Conservation (phyloP, 2,113 vertebrate species). For the Formicarius rufipectus region DNA sequence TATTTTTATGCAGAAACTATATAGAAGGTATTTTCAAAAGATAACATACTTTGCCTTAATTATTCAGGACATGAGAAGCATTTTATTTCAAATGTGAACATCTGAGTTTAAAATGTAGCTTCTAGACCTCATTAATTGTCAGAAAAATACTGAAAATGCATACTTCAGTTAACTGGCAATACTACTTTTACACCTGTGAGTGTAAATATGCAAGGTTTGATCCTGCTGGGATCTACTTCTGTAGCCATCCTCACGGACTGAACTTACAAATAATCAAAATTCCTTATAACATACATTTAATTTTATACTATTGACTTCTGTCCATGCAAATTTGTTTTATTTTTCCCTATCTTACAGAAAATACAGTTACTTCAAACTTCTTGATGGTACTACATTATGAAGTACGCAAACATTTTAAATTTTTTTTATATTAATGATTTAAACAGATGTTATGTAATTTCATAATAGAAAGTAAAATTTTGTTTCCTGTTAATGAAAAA, state of each 20-base stretch:
- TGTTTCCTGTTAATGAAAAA: constrained; percentile 6
- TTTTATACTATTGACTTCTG: constrained; percentile 7
- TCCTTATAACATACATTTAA: background rate
- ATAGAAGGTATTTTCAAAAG: constrained; percentile 62
- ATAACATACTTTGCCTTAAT: constrained; percentile 66
- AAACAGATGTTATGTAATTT: background rate
- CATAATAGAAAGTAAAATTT: background rate
- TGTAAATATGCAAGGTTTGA: constrained; percentile 39
- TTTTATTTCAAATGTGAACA: constrained; percentile 57
- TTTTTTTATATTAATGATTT: constrained; percentile 8
- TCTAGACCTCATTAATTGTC: constrained; percentile 39
- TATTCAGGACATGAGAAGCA: constrained; percentile 43
- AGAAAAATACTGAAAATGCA: constrained; percentile 25
- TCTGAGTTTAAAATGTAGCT: constrained; percentile 4
- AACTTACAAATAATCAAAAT: background rate
- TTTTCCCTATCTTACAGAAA: constrained; percentile 45
- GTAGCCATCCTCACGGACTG: constrained; percentile 4
- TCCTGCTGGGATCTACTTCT: constrained; percentile 47
- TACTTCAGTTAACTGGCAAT: constrained; percentile 48
- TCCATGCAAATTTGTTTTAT: background rate
- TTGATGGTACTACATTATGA: constrained; percentile 19
- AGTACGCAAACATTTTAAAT: background rate
- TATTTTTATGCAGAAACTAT: constrained; percentile 71
- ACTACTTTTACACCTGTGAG: constrained; percentile 29
- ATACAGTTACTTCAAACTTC: constrained; percentile 2